These are phyloP conservation scores for Phataginus tricuspis DNA, from an alignment of 2,797 vertebrate species.

Conservation along the genomic window DNA sequence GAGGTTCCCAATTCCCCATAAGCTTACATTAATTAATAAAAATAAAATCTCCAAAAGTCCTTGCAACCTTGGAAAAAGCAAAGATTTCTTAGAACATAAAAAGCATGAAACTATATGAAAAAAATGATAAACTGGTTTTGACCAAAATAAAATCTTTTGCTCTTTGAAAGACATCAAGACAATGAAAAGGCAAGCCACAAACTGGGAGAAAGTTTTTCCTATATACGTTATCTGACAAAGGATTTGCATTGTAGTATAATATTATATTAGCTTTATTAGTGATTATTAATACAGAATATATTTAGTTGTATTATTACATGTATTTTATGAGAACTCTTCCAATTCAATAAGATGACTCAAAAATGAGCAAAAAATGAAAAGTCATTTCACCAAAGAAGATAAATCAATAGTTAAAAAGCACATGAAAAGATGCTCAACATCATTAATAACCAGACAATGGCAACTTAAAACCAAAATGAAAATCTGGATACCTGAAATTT, in stretches of 20 bases:
- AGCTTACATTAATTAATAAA: neutral
- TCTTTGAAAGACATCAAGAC: neutral
- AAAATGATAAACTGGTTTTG: neutral
- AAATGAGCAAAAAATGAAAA: neutral
- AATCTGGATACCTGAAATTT: neutral
- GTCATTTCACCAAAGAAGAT: neutral
- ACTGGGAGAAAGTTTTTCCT: neutral
- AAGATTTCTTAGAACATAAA: neutral
- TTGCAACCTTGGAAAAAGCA: neutral
- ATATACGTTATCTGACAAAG: neutral
- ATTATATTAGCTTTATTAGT: neutral
- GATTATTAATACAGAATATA: too few relatives aligned
- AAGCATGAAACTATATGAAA: neutral
- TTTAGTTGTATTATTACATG: too few relatives aligned
- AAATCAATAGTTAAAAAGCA: neutral
- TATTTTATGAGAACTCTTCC: neutral
- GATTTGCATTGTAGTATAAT: neutral
- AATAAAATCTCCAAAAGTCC: neutral
- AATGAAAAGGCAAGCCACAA: neutral
- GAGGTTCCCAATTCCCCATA: neutral
- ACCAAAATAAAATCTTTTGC: neutral
- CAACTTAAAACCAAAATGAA: neutral
- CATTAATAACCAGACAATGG: neutral
- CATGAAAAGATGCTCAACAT: neutral
- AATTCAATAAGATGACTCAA: neutral